Evolutionary conservation across 2,888 invertebrate genomes (phyloP), one percentile per base, ranked within the genome.

Genomic region (Antheraea yamamai): DNA sequence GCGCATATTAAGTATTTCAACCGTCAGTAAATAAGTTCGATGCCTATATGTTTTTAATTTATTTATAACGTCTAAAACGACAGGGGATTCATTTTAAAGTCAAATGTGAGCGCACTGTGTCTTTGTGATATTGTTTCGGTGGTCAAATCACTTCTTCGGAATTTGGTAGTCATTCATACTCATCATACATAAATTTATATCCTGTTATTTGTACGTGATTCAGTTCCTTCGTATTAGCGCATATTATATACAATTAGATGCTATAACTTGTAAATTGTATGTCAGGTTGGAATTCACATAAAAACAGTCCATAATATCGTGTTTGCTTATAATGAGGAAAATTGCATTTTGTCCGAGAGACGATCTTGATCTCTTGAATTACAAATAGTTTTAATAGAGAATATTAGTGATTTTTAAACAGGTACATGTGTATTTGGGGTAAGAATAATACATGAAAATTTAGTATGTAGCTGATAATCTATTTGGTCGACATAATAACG

Each of bases 31-130:
- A 81, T 74, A 82, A 80, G 85, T 82, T 83, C 78, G 78, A 80
- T 82, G 79, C 83, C 85, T 82, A 86, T 83, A 82, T 81, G 75
- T 79, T 82, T 76, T 80, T 81, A 82, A 82, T 85, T 81, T 79
- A 77, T 77, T 78, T 78, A 80, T 78, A 81, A 78, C 80, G 79
- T 79, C 75, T 76, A 75, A 78, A 66, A 75, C 77, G 78, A 73
- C 4, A 74, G 61, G 75, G 75, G 73, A 74, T 75, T 75, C 51
- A 75, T 81, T 83, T 84, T 82, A 85, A 77, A 75, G 75, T 78
- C 82, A 79, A 84, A 84, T 85, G 84, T 85, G 77, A 77, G 75
- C 73, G 30, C 72, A 61, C 73, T 58, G 73, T 70, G 39, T 39
- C n/a, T 75, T 68, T 73, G 66, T 75, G 70, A 47, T 68, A 61